phyloP scores from a whole-genome alignment of 2,888 invertebrate species.

The Morinoia aosen region DNA sequence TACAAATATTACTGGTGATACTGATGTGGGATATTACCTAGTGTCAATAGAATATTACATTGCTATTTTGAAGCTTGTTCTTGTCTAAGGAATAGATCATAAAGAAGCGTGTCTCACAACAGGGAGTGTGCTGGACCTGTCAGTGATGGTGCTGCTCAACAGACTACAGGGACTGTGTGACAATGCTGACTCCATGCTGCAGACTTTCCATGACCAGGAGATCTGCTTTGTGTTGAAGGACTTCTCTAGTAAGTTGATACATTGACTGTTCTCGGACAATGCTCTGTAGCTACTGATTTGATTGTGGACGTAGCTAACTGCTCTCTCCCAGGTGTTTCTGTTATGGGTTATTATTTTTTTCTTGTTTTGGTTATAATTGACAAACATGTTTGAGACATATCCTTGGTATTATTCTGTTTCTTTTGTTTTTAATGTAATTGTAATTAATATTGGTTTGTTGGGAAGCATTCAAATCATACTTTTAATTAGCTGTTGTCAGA shows the following conservation, averaged over 20 bases:
- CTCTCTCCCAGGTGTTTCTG: no score
- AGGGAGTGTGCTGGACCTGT: slow-evolving; percentile 82
- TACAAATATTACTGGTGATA: neutral
- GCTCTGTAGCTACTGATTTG: no score
- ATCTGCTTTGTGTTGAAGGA: slow-evolving; percentile 64
- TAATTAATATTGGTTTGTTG: no score
- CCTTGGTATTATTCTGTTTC: no score
- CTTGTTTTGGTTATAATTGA: no score
- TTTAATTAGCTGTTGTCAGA: no score
- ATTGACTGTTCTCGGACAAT: no score
- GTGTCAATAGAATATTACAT: neutral
- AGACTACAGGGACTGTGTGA: slow-evolving; percentile 80
- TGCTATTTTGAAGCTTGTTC: neutral
- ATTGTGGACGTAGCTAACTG: no score
- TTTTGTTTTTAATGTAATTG: no score
- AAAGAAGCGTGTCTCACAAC: neutral
- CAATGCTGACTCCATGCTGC: slow-evolving; percentile 76
- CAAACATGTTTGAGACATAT: no score
- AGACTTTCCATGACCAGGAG: slow-evolving; percentile 93
- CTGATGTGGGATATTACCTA: neutral
- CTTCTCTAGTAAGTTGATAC: slow-evolving; percentile 55
- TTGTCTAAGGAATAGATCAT: neutral
- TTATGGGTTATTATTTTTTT: no score
- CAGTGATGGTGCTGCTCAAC: slow-evolving; percentile 91
- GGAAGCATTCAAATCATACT: no score